Evolutionary conservation across 1,140 invertebrate species (phyloP).

Genomic region (Drosophila auraria): DNA sequence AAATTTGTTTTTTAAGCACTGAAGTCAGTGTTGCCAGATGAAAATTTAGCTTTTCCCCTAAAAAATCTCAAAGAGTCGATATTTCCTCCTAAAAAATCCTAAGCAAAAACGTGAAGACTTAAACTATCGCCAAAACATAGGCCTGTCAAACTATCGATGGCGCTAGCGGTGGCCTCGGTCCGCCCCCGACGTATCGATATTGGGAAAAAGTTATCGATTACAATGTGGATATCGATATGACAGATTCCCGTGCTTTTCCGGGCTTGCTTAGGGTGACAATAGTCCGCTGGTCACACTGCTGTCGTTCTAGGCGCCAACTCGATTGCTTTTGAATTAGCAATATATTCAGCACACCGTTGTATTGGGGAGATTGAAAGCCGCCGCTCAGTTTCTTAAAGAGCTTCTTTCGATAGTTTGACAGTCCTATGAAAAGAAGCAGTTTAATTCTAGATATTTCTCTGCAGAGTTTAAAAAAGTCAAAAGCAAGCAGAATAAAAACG

Average conservation of each 20-base stretch:
- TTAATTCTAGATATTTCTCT: background rate
- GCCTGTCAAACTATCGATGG: slow-evolving; percentile 30
- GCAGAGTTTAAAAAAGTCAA: background rate
- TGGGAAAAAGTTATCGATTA: background rate
- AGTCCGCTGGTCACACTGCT: slow-evolving; percentile 4
- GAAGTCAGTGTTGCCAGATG: background rate
- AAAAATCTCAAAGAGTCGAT: background rate
- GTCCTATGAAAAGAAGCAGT: background rate
- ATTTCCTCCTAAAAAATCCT: too few species aligned
- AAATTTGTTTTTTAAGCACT: slow-evolving; percentile 25
- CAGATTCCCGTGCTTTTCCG: background rate
- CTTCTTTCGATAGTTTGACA: slow-evolving; percentile 22
- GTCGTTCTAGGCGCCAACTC: background rate
- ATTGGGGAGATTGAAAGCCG: background rate
- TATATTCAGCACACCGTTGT: background rate
- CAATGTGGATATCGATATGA: background rate
- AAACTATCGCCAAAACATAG: too few species aligned
- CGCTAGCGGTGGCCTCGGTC: slow-evolving; percentile 2
- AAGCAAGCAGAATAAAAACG: background rate
- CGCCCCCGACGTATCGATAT: slow-evolving; percentile 3
- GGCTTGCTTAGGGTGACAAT: too few species aligned
- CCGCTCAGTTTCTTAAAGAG: background rate
- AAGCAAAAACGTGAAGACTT: too few species aligned
- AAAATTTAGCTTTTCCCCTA: too few species aligned
- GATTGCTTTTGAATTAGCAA: background rate